A percentile compares a stretch with the other conserved stretches of the same genome.
Evolutionary conservation across 2,888 invertebrate species (phyloP).

Genomic region (Chrysodeixis includens): DNA sequence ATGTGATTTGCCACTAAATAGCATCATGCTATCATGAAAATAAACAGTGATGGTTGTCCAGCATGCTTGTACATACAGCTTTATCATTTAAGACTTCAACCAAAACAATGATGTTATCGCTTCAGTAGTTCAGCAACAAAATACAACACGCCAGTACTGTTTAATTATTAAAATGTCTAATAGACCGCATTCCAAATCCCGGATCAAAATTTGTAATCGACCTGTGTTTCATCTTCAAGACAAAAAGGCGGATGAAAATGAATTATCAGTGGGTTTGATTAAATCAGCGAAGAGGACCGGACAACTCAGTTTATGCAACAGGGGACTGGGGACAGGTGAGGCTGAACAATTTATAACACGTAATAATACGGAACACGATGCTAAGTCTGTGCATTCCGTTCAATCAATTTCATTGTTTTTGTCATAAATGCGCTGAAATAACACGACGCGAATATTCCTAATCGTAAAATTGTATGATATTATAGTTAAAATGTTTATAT

Average conservation of each 20-base stretch:
- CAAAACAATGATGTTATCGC: conserved; percentile 54
- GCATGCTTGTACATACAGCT: conserved; percentile 25
- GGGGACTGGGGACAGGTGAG: conserved; percentile 92
- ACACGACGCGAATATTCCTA: too few relatives aligned
- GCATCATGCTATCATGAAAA: neutral
- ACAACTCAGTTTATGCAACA: conserved; percentile 93
- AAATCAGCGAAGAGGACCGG: conserved; percentile 95
- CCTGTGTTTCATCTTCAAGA: conserved; percentile 92
- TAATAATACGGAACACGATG: neutral
- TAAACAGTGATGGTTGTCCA: conserved; percentile 1
- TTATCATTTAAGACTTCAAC: conserved; percentile 34
- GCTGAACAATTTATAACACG: conserved; percentile 29
- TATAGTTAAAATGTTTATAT: too few relatives aligned
- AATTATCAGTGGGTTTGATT: conserved; percentile 92
- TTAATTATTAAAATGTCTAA: conserved; percentile 72
- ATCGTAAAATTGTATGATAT: too few relatives aligned
- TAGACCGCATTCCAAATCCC: conserved; percentile 74
- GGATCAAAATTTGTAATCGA: conserved; percentile 80
- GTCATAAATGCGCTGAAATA: too few relatives aligned
- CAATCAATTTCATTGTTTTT: too few relatives aligned
- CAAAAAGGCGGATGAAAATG: conserved; percentile 91
- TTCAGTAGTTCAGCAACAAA: conserved; percentile 48
- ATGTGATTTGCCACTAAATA: too few relatives aligned
- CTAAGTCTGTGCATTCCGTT: neutral
- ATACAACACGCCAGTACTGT: conserved; percentile 18